Conservation (phyloP, 2,797 vertebrate species). For the Sebastes alutus region DNA sequence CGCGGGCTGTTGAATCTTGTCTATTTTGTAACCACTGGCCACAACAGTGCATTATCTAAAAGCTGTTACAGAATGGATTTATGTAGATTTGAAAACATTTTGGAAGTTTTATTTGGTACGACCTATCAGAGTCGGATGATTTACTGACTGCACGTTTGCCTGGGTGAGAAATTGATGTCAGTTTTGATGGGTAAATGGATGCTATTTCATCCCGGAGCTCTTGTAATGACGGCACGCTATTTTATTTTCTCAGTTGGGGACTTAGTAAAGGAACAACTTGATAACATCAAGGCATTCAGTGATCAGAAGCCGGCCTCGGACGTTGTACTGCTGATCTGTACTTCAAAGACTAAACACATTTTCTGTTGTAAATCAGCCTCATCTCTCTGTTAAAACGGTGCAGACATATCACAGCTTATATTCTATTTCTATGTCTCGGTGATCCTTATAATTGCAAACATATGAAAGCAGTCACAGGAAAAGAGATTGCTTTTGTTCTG, state of each 20-base stretch:
- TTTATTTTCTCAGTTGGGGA: conserved; percentile 39
- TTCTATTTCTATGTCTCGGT: neutral
- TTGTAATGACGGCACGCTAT: conserved; percentile 2
- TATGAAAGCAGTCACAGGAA: conserved; percentile 40
- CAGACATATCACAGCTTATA: neutral
- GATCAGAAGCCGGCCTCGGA: conserved; percentile 46
- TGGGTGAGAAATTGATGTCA: conserved; percentile 16
- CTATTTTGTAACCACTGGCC: conserved; percentile 16
- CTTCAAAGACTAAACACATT: conserved; percentile 48
- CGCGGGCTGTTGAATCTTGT: conserved; percentile 10
- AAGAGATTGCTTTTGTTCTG: conserved; percentile 33
- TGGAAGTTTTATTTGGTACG: conserved; percentile 20
- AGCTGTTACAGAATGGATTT: conserved; percentile 21
- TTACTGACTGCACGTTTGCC: conserved; percentile 9
- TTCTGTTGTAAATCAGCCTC: conserved; percentile 29
- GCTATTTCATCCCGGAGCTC: conserved; percentile 30
- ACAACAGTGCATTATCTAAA: conserved; percentile 29
- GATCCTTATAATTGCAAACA: conserved; percentile 47
- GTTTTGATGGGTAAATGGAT: conserved; percentile 46
- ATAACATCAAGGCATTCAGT: conserved; percentile 36
- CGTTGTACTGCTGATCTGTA: conserved; percentile 19
- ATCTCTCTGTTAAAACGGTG: conserved; percentile 27
- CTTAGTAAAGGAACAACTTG: conserved; percentile 6
- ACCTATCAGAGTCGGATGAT: neutral
- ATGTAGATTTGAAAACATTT: conserved; percentile 34